phyloP scores from a whole-genome alignment of 1,140 invertebrate species.

The Uloborus diversus region DNA sequence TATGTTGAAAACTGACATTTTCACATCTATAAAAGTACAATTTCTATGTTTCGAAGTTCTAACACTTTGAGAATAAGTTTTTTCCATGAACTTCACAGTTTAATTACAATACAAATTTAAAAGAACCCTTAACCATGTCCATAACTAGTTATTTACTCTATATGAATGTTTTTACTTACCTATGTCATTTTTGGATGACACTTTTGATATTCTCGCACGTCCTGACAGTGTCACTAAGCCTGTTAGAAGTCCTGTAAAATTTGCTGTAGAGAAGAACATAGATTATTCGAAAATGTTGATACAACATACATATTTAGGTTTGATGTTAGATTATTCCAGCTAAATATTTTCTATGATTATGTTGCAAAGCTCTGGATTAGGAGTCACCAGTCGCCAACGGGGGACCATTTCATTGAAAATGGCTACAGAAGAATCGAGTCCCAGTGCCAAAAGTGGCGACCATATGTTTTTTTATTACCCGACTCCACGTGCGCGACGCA shows the following conservation, averaged over 20 bases:
- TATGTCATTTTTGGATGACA: constrained; percentile 32
- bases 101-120: background rate
- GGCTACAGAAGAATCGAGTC: no score
- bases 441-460: no score
- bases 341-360: no score
- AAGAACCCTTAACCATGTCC: background rate
- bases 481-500: no score
- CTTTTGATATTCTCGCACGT: constrained; percentile 38
- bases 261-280: background rate
- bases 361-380: no score
- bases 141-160: background rate
- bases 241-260: constrained; percentile 9
- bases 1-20: background rate
- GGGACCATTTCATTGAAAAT: no score
- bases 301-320: no score
- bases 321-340: no score
- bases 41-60: background rate
- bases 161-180: background rate
- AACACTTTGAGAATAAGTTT: background rate
- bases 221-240: constrained; percentile 9
- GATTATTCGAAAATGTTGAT: background rate
- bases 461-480: no score
- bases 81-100: background rate
- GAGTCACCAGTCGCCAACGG: no score
- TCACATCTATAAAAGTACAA: background rate